These are phyloP conservation scores for Arbacia lixula DNA, from an alignment of 53 echinoderm and acorn worm species.

Conservation along the genomic window DNA sequence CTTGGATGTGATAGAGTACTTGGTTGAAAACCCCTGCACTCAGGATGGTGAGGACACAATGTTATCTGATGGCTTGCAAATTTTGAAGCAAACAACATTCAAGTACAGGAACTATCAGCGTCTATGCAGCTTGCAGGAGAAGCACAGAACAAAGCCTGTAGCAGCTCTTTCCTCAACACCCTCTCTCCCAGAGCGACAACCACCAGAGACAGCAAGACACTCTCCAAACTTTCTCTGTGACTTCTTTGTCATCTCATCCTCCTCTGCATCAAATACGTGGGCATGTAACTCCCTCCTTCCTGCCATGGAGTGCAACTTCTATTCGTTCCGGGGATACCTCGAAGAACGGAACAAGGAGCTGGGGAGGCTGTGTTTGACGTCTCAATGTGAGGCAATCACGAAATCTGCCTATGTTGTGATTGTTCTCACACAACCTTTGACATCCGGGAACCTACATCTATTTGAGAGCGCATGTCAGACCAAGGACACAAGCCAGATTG, in stretches of 20 bases:
- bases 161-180: too few relatives aligned
- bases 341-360: not conserved
- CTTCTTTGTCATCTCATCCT: slow-evolving; percentile 26
- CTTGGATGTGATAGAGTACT: slow-evolving; percentile 34
- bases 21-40: not conserved
- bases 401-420: slow-evolving; percentile 7
- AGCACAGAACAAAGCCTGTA: not conserved
- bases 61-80: not conserved
- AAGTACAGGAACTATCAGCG: not conserved
- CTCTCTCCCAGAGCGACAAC: not conserved
- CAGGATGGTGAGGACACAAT: not conserved
- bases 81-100: not conserved
- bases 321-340: slow-evolving; percentile 6
- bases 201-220: slow-evolving; percentile 8
- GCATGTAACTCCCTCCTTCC: slow-evolving; percentile 19
- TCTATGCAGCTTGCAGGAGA: not conserved
- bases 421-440: not conserved
- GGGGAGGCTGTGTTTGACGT: not conserved
- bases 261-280: not conserved
- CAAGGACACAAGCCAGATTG: not conserved
- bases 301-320: slow-evolving; percentile 21
- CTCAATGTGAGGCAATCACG: slow-evolving; percentile 21
- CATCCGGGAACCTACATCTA: not conserved
- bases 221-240: slow-evolving; percentile 17
- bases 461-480: slow-evolving; percentile 23